phyloP scores from a whole-genome alignment of 2,888 invertebrate genomes.

The Nephrotoma appendiculata region DNA sequence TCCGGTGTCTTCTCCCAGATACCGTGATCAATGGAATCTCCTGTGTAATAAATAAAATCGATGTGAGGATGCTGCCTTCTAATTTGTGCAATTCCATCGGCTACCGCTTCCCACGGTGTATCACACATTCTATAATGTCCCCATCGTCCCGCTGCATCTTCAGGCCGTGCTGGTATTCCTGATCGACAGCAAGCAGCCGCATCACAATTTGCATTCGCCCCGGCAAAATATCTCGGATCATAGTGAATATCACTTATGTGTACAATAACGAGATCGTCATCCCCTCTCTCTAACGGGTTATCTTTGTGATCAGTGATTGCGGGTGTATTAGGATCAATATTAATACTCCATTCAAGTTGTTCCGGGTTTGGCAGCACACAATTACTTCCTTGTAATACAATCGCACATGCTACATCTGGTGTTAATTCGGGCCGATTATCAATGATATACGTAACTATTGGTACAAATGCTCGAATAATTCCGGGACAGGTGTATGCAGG shows the following conservation, averaged over 20 bases:
- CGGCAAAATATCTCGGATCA: conserved; percentile 55
- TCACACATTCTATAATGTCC: conserved; percentile 71
- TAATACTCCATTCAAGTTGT: conserved; percentile 22
- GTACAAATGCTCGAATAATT: conserved; percentile 24
- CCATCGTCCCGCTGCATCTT: conserved; percentile 54
- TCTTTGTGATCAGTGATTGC: conserved; percentile 9
- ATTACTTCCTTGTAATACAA: conserved; percentile 22
- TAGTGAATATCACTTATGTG: conserved; percentile 49
- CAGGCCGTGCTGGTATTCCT: conserved; percentile 17
- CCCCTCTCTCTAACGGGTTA: conserved; percentile 7
- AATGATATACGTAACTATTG: conserved; percentile 33
- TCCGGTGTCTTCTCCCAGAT: conserved; percentile 67
- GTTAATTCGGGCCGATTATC: conserved; percentile 37
- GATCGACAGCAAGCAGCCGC: conserved; percentile 61
- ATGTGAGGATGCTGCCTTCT: conserved; percentile 39
- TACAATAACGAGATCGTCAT: conserved; percentile 17
- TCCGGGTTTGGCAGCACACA: conserved; percentile 18
- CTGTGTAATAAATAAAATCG: conserved; percentile 65
- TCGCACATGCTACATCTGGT: conserved; percentile 30
- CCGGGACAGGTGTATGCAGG: conserved; percentile 45
- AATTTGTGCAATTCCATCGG: conserved; percentile 48
- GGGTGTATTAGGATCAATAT: conserved; percentile 13
- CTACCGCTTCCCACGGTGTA: conserved; percentile 51
- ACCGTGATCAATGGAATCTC: conserved; percentile 74
- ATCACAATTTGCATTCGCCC: conserved; percentile 52